Base-by-base conservation (phyloP, 2,797 vertebrate genomes). In the Falco peregrinus region DNA sequence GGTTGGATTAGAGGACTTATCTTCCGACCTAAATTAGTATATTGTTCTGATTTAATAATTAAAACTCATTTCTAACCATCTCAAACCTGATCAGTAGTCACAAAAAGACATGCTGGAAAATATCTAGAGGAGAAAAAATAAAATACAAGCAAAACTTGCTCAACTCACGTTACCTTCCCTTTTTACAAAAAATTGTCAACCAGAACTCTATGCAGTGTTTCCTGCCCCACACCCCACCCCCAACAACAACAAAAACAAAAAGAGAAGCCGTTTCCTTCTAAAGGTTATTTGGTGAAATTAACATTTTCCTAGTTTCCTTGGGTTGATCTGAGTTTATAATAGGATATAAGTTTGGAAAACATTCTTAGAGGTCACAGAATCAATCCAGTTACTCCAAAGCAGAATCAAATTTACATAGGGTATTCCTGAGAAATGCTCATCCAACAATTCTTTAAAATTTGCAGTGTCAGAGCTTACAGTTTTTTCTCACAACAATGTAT, bases 361-460 rank as follows among this genome's bases (percentile, higher is more conserved):
- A 87, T 82, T 84, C 84, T 90, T 69, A 78, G 63, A 94, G 59
- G 63, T 93, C 78, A 84, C 56, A 73, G 37, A 96, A 90, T 79
- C 50, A 95, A 87, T 81, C 67, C 59, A 82, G 54, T 94, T 90
- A 92, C 31, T 84, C 59, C 71, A 85, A 94, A 78, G 70, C 31
- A 87, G 74, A 92, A 95, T 78, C 60, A 88, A 51, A 84, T 90
- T 92, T 83, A 79, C 33, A 39, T 68, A 90, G 50, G 51, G 90
- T 94, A 90, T 77, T 92, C 78, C 78, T 89, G 54, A 90, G 35
- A 92, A 79, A 92, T 54, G 51, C 20, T 96, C 57, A 74, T 88
- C 57, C 56, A 92, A 89, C 59, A 80, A 7, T n/a, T 83, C 63
- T 76, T 88, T 70, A 69, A 92, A 89, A 92, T 81, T 47, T 90